Evolutionary conservation across 1,140 invertebrate species (phyloP), one percentile per base, ranked within the genome.

Genomic region (Aphaenogaster rudis): DNA sequence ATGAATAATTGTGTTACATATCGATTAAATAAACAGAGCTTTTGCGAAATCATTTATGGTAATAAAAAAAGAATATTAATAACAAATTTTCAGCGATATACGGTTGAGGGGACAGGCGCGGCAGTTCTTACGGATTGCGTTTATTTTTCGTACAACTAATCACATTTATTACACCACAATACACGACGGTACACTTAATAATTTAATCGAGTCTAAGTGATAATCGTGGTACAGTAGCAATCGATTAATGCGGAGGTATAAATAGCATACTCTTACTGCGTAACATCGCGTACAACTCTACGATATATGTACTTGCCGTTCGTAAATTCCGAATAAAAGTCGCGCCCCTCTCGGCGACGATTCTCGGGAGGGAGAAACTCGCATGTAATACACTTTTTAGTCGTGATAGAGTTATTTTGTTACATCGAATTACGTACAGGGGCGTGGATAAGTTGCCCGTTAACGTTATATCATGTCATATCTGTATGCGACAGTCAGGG

Each of bases 111-210:
- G 15, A 33, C n/a, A 57, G 42, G n/a, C 33, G 39, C 45, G 39
- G 28, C 11, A 74, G 52, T 86, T 74, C 61, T 90, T 90, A 90
- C 72, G 89, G 71, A 79, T 88, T 90, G 82, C 74, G 89, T 93
- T 93, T 91, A 92, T 93, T 91, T 92, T 78, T 94, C 90, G 57
- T 89, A 93, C 93, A 95, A 93, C 94, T 95, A 95, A 95, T 95
- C 93, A 95, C 94, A 95, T 95, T 95, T 95, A 95, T 95, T 95
- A 95, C 94, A 95, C 91, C 93, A 94, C 93, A 94, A 94, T 95
- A 95, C 93, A 95, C 93, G 93, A 94, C 91, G 92, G 93, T 94
- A 95, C 94, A 95, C 93, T 93, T 94, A 95, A 94, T 95, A 94
- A 95, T 95, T 95, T 94, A 94, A 95, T 94, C 92, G 92, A 94